Base-by-base conservation (phyloP, 2,797 vertebrate species). In the Scolopax rusticola region DNA sequence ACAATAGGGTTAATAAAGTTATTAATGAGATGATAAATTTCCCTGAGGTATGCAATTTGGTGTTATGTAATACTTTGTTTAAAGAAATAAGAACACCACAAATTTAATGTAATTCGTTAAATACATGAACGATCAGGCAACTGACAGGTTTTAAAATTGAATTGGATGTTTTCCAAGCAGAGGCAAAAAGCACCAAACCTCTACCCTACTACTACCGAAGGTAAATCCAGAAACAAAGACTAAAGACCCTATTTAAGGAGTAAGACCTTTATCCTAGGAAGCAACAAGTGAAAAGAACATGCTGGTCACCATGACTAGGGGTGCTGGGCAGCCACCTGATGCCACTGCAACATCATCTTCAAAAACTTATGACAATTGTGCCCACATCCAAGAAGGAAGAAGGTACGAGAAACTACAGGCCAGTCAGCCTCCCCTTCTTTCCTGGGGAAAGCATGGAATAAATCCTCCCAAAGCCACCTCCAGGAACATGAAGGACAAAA, bases 141-240 rank as follows among this genome's bases (percentile, higher is more conserved):
- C n/a, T 89, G 93, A 61, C 76, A 91, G 41, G 33, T 91, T 92
- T 91, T 85, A 27, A 91, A 96, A 96, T 91, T 77, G 65, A 86
- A 93, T 4, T 91, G 57, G 79, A 57, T 81, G 30, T 64, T 92
- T 64, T 91, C 79, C 89, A 95, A 87, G 56, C 38, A 77, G 38
- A 83, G 57, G 57, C 48, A 83, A 47, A 71, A 88, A 71, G 18
- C 18, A 54, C 45, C 71, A 84, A 91, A 57, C 23, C 79, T 81
- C 64, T 41, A 85, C 48, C 36, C 41, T 78, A 25, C 24, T 61
- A 54, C 80, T 65, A 76, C 40, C 21, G 21, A 80, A 65, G 74
- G 76, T 73, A 91, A 91, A 95, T 71, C 24, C n/a, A 86, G 45
- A 81, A 86, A 40, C 4, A 70, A 84, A 65, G 36, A 38, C 47